Percentiles rank a stretch among this genome's conserved stretches.
phyloP scores from a whole-genome alignment of 2,888 invertebrate genomes.

The Sisyra nigra region DNA sequence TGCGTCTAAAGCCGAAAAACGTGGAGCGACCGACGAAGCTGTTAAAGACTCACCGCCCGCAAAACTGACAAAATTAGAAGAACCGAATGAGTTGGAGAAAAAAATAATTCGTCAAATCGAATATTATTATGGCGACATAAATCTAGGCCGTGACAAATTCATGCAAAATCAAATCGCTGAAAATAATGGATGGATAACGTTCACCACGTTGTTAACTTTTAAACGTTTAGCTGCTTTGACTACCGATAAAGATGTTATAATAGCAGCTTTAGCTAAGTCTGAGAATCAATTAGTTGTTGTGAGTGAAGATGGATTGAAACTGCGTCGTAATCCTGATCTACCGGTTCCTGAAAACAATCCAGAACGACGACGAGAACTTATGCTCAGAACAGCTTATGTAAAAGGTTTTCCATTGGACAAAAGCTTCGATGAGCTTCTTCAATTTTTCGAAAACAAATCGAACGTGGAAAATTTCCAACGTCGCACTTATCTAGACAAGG shows the following conservation, averaged over 20 bases:
- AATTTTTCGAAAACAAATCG: constrained; percentile 47
- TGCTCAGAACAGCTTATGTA: constrained; percentile 63
- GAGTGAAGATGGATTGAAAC: constrained; percentile 36
- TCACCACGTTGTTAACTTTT: constrained; percentile 73
- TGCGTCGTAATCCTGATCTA: constrained; percentile 54
- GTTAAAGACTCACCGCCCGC: too few relatives aligned
- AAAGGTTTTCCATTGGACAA: constrained; percentile 69
- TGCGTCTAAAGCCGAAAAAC: too few relatives aligned
- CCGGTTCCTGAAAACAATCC: constrained; percentile 75
- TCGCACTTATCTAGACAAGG: constrained; percentile 41
- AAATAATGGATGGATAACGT: constrained; percentile 83
- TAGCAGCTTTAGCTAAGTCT: constrained; percentile 58
- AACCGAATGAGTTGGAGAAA: constrained; percentile 26
- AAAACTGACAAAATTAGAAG: background rate
- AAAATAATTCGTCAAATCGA: constrained; percentile 53
- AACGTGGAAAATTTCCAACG: constrained; percentile 50
- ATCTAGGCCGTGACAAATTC: constrained; percentile 85
- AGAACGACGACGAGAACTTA: constrained; percentile 63
- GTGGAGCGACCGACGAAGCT: too few relatives aligned
- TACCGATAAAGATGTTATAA: constrained; percentile 50
- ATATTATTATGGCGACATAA: constrained; percentile 70
- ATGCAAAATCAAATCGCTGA: constrained; percentile 69
- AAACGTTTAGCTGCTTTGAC: constrained; percentile 65
- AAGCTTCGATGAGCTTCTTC: constrained; percentile 47
- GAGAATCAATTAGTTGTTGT: constrained; percentile 56